Evolutionary conservation across 2,888 invertebrate genomes (phyloP), one percentile per base, ranked within the genome.

Genomic region (Sipha maydis): DNA sequence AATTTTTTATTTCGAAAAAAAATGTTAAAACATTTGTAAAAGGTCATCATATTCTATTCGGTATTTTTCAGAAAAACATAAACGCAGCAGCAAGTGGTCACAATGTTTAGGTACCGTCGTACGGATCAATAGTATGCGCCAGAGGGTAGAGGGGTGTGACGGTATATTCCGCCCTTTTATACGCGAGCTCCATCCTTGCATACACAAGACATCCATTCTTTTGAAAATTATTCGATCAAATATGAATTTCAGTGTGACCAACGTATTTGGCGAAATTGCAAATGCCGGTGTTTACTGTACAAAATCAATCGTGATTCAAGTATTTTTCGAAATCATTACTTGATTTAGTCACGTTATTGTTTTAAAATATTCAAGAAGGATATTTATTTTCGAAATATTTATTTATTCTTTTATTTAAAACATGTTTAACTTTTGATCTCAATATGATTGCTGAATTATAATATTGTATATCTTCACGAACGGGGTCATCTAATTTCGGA

Each of bases 71-170:
- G 54, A 56, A 75, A 71, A 54, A n/a, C 31, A 34, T 85, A 31
- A 67, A 77, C 69, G 85, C 75, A 88, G 88, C 88, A 88, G 88
- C 88, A 88, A 88, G 88, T 88, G 88, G 85, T 79, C 88, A 88
- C 75, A 80, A 71, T 78, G 79, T 80, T 38, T 9, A 80, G 56
- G 56, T 56, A 56, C 21, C 19, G 56, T 56, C 56, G 56, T 41
- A n/a, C 61, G 88, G 88, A 88, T 88, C 88, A 88, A 88, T 88
- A 88, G 88, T 88, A 88, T 61, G 73, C 80, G 80, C 25, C 75
- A 79, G 41, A 80, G 79, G 38, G 73, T 19, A 31, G 75, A 14
- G 79, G 5, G 78, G 56, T 71, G 56, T 71, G 17, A 80, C 25
- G 73, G 61, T 41, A 61, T 71, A 88, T 80, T 88, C 88, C 88